Conservation (phyloP, 2,888 invertebrate genomes). For the Tetrapedia diversipes region DNA sequence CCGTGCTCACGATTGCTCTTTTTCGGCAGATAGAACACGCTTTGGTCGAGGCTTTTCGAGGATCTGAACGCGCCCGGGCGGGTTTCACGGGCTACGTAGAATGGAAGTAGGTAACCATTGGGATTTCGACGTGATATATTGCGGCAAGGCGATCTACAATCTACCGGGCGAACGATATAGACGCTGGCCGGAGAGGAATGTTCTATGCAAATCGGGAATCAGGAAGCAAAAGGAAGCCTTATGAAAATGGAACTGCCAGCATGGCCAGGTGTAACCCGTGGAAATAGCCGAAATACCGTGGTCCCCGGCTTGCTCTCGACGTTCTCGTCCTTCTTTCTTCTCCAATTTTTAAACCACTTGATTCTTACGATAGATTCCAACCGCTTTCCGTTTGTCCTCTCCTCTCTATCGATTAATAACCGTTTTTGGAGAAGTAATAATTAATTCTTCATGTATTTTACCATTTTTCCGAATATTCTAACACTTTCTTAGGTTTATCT, state of each 20-base stretch:
- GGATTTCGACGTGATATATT: conserved; percentile 62
- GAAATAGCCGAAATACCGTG: conserved; percentile 45
- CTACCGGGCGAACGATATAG: conserved; percentile 53
- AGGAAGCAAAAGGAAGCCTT: conserved; percentile 53
- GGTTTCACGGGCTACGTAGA: conserved; percentile 29
- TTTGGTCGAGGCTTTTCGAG: conserved; percentile 41
- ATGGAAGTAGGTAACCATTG: conserved; percentile 64
- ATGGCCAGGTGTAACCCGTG: conserved; percentile 28
- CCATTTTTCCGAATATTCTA: no score
- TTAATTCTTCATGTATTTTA: no score
- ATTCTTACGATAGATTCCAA: background rate
- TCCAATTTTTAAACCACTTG: background rate
- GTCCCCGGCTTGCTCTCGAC: background rate
- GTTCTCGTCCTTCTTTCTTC: background rate
- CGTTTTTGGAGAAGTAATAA: no score
- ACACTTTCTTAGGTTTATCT: no score
- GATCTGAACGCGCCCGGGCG: conserved; percentile 30
- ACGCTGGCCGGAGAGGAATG: conserved; percentile 45
- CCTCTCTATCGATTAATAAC: no score
- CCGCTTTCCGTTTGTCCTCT: no score
- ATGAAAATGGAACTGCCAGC: conserved; percentile 51
- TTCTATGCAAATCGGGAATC: conserved; percentile 64
- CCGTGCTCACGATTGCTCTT: conserved; percentile 30
- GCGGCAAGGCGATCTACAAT: conserved; percentile 61
- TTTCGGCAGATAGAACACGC: conserved; percentile 48